A percentile compares a stretch with the other conserved stretches of the same genome.
Conservation (phyloP, 2,797 vertebrate species). For the Myripristis jacobus region DNA sequence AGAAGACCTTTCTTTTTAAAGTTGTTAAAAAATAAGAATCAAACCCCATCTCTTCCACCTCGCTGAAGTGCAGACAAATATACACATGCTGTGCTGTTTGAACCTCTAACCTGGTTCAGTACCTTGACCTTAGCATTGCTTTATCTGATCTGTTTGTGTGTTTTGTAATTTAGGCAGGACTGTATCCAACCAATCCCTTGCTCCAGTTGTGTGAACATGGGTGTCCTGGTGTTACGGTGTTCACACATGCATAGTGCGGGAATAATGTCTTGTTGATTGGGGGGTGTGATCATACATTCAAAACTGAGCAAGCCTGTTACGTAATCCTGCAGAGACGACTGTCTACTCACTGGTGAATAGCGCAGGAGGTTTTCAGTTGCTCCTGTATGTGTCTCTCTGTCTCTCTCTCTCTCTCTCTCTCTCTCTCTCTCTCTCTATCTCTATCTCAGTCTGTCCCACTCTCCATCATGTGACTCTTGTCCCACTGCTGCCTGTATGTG, state of each 20-base stretch:
- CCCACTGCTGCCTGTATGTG: slow-evolving; percentile 1
- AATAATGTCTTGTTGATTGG: slow-evolving; percentile 2
- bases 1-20: no score
- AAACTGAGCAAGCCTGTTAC: slow-evolving; percentile 67
- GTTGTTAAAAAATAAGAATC: no score
- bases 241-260: background rate
- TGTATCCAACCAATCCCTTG: no score
- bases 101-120: background rate
- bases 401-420: background rate
- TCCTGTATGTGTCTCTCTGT: slow-evolving; percentile 31
- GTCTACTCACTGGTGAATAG: slow-evolving; percentile 21
- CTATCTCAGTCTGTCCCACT: background rate
- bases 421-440: background rate
- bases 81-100: background rate
- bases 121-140: background rate
- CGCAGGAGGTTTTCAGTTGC: slow-evolving; percentile 49
- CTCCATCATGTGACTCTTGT: slow-evolving; percentile 10
- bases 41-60: background rate
- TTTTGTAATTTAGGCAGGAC: slow-evolving; percentile 7
- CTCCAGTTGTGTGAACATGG: background rate
- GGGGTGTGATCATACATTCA: slow-evolving; percentile 12
- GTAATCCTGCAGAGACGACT: slow-evolving; percentile 62
- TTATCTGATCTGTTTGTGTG: slow-evolving; percentile 18
- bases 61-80: background rate
- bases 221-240: background rate